These are phyloP conservation scores for Cepaea nemoralis DNA, from an alignment of 1,140 invertebrate genomes.

Conservation along the genomic window DNA sequence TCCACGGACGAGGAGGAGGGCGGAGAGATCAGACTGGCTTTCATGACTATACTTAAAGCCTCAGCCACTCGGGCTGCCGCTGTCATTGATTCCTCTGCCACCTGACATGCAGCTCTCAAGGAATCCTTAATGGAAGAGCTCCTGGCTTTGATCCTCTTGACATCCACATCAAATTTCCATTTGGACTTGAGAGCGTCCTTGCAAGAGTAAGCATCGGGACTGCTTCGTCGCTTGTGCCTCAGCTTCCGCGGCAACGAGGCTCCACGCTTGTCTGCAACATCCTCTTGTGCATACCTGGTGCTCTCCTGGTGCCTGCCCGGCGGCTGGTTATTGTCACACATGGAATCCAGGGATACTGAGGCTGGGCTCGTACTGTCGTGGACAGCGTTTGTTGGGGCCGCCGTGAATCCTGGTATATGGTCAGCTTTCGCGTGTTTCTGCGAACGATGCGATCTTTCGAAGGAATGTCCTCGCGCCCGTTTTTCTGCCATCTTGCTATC, in stretches of 20 bases:
- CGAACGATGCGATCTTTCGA: neutral
- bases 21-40: neutral
- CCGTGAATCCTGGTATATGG: neutral
- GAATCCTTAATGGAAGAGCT: slow-evolving; percentile 4
- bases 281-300: neutral
- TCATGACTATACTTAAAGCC: slow-evolving; percentile 5
- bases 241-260: neutral
- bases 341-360: neutral
- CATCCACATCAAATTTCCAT: neutral
- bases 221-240: neutral
- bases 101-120: neutral
- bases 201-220: neutral
- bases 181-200: neutral
- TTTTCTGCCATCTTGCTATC: neutral
- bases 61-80: slow-evolving; percentile 2
- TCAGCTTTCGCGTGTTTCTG: neutral
- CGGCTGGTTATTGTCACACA: neutral
- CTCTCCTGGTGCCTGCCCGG: too few relatives aligned
- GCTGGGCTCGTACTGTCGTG: neutral
- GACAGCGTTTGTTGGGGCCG: neutral
- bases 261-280: neutral
- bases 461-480: neutral
- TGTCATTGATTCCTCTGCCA: slow-evolving; percentile 17
- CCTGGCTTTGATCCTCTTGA: neutral
- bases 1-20: neutral